These are phyloP conservation scores for Coregonus ussuriensis DNA, from an alignment of 2,797 vertebrate species.

Conservation along the genomic window DNA sequence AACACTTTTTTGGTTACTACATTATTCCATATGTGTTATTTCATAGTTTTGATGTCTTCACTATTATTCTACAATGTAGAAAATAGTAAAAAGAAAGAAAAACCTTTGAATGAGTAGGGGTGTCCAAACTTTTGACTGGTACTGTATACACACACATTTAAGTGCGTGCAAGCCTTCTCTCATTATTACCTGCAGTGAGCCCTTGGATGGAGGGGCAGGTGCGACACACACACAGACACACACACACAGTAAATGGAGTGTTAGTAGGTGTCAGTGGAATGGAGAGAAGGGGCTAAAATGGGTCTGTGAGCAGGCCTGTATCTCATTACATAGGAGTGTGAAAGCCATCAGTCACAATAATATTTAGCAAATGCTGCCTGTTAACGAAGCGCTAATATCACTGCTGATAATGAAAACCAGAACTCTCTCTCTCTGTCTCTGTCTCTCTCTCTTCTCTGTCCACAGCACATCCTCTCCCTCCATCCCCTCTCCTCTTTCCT, in stretches of 20 bases:
- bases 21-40: too few species aligned
- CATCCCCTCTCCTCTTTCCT: too few species aligned
- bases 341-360: slow-evolving; percentile 97
- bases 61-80: too few species aligned
- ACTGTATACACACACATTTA: neutral
- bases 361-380: slow-evolving; percentile 96
- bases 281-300: slow-evolving; percentile 56
- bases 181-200: neutral
- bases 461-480: too few species aligned
- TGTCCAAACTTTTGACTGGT: too few species aligned
- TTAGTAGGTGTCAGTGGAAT: slow-evolving; percentile 57
- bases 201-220: too few species aligned
- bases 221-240: too few species aligned
- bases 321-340: slow-evolving; percentile 89
- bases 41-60: too few species aligned
- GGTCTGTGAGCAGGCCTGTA: slow-evolving; percentile 63
- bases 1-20: too few species aligned
- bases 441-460: slow-evolving; percentile 17
- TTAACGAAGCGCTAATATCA: slow-evolving; percentile 88
- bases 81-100: too few species aligned
- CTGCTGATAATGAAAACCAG: slow-evolving; percentile 72
- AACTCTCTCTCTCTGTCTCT: slow-evolving; percentile 35
- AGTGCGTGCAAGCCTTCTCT: neutral
- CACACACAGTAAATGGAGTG: slow-evolving; percentile 45
- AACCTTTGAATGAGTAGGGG: too few species aligned